Evolutionary conservation across 2,113 vertebrate genomes (phyloP).

Genomic region (Lamprologus sp.): DNA sequence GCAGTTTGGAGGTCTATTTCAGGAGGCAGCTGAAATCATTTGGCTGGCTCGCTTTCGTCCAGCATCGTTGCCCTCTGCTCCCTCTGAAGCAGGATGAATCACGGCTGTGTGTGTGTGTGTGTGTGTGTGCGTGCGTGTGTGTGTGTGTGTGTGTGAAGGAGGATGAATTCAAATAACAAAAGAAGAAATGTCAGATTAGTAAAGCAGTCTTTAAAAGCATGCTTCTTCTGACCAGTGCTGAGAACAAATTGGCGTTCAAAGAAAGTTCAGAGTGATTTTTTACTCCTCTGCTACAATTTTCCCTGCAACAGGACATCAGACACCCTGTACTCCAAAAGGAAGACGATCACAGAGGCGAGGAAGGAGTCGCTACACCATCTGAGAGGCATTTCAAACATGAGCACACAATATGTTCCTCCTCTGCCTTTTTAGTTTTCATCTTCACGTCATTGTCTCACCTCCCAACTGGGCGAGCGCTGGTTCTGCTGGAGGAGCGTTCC

Average conservation of each 20-base stretch:
- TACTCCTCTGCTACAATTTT: not conserved
- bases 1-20: constrained; percentile 9
- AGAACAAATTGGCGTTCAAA: not conserved
- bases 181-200: not conserved
- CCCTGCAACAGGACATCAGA: rapidly evolving
- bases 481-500: not conserved
- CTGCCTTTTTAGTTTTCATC: not conserved
- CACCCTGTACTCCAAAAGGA: not conserved
- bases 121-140: not conserved
- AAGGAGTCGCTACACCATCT: not conserved
- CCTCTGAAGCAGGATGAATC: not conserved
- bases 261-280: not conserved
- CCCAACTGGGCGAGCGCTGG: not conserved
- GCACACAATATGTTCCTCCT: not conserved
- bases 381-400: not conserved
- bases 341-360: not conserved
- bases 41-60: not conserved
- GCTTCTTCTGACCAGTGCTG: not conserved
- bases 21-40: not conserved
- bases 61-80: not conserved
- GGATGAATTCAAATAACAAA: not conserved
- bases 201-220: not conserved
- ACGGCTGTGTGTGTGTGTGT: not conserved
- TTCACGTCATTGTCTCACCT: not conserved
- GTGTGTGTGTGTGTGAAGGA: not conserved